Base-by-base conservation (phyloP, 2,888 invertebrate species). In the Melieria crassipennis region DNA sequence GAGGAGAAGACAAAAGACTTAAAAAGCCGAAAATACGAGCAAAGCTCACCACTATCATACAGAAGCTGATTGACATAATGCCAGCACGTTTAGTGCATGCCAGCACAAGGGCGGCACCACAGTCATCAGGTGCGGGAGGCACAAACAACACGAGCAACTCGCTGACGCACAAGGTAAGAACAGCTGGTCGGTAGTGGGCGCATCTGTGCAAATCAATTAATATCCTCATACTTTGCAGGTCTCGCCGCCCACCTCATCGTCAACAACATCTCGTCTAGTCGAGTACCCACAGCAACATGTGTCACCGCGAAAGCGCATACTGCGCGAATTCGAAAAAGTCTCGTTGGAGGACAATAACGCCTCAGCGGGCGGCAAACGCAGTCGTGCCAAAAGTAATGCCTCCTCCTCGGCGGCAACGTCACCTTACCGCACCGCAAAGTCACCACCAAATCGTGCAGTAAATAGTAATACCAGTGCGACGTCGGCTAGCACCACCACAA, bases 301-400 rank as follows among this genome's bases (percentile, higher is more conserved):
- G 46, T 94, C 94, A 73, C 95, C 95, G 65, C 89, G 95, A 56
- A 95, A 95, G 84, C 90, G 95, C 78, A 92, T 94, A 86, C 88
- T 95, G 74, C 90, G 94, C 69, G 94, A 95, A 85, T 89, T 95
- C 82, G 95, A 95, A 84, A 90, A 92, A 80, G 93, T 93, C 7
- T 92, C 91, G 30, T 77, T 86, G 55, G 85, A 85, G 75, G 93
- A 93, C 80, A 90, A 90, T 69, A 77, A 72, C 42, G 63, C 71
- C 50, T 75, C 75, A 69, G 75, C 75, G 61, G 82, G 77, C 4
- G 86, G 83, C 78, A 92, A 92, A 83, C 88, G 92, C 73, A 86
- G 86, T 75, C 88, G 90, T 56, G 89, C 90, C 55, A 85, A 86
- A 75, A 80, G 79, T 42, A 77, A 73, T 56, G 46, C 72, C 11